phyloP scores from a whole-genome alignment of 2,113 vertebrate species.

The Chauna torquata region DNA sequence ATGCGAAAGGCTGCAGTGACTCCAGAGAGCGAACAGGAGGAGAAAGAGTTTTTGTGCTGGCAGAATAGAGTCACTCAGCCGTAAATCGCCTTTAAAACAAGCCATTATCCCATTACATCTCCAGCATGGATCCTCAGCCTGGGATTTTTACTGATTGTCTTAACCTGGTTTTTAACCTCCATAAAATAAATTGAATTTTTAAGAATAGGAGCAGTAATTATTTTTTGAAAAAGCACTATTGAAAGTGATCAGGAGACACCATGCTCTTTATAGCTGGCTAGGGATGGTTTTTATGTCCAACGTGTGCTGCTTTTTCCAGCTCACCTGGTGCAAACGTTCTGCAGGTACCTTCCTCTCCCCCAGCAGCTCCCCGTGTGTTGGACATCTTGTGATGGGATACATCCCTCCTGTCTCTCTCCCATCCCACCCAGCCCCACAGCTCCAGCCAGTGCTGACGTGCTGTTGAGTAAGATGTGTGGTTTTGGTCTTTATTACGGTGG shows the following conservation, averaged over 20 bases:
- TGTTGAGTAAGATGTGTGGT: not conserved
- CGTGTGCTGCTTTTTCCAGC: slow-evolving; percentile 6
- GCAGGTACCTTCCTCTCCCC: not conserved
- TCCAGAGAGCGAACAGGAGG: not conserved
- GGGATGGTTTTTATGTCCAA: not conserved
- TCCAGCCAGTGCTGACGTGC: not conserved
- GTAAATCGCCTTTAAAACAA: not conserved
- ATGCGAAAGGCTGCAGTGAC: fast-evolving
- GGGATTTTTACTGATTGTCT: slow-evolving; percentile 29
- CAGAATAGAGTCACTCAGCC: not conserved
- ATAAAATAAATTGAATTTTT: slow-evolving; percentile 43
- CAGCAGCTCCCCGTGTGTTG: not conserved
- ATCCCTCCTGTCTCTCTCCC: not conserved
- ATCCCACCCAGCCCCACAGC: not conserved
- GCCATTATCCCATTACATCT: slow-evolving; percentile 30
- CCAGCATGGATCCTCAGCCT: slow-evolving; percentile 20
- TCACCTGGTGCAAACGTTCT: not conserved
- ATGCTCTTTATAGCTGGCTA: not conserved
- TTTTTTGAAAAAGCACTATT: slow-evolving; percentile 1
- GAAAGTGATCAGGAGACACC: not conserved
- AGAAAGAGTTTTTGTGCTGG: not conserved
- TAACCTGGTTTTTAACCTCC: slow-evolving; percentile 13
- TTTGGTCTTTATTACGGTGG: not conserved
- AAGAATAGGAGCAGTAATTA: slow-evolving; percentile 34
- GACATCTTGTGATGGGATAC: not conserved